Conservation (phyloP, 2,888 invertebrate genomes). For the Gasteruption jaculator region DNA sequence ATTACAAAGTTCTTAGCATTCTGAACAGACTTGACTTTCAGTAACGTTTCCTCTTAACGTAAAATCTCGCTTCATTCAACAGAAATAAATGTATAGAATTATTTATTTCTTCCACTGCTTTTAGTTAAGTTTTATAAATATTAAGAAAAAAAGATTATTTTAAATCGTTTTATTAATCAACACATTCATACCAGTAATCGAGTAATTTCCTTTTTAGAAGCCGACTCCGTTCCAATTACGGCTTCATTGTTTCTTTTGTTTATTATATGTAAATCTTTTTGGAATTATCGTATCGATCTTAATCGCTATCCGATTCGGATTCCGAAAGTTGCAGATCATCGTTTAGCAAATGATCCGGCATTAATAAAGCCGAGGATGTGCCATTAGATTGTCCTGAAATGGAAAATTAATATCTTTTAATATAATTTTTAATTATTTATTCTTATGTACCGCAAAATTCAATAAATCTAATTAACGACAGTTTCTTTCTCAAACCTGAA, state of each 20-base stretch:
- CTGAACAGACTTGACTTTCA: too few relatives aligned
- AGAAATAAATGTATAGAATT: not conserved
- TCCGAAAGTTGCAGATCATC: constrained; percentile 85
- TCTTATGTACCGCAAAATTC: constrained; percentile 4
- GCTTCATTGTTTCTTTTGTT: constrained; percentile 15
- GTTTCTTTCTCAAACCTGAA: too few relatives aligned
- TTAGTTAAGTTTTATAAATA: not conserved
- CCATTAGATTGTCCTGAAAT: constrained; percentile 45
- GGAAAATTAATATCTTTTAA: constrained; percentile 3
- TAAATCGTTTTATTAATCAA: constrained; percentile 13
- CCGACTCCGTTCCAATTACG: too few relatives aligned
- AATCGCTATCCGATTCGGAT: constrained; percentile 76
- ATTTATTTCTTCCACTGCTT: not conserved
- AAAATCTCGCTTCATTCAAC: too few relatives aligned
- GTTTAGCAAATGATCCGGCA: constrained; percentile 67
- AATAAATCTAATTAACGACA: constrained; percentile 6
- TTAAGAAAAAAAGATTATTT: not conserved
- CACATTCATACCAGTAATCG: constrained; percentile 24
- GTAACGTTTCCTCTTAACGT: too few relatives aligned
- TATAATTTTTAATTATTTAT: constrained; percentile 8
- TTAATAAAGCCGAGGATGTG: constrained; percentile 42
- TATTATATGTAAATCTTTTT: constrained; percentile 17
- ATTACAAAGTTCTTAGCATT: too few relatives aligned
- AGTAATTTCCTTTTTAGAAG: constrained; percentile 16
- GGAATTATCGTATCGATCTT: constrained; percentile 40